phyloP scores from a whole-genome alignment of 2,113 vertebrate genomes.

The Motacilla alba region DNA sequence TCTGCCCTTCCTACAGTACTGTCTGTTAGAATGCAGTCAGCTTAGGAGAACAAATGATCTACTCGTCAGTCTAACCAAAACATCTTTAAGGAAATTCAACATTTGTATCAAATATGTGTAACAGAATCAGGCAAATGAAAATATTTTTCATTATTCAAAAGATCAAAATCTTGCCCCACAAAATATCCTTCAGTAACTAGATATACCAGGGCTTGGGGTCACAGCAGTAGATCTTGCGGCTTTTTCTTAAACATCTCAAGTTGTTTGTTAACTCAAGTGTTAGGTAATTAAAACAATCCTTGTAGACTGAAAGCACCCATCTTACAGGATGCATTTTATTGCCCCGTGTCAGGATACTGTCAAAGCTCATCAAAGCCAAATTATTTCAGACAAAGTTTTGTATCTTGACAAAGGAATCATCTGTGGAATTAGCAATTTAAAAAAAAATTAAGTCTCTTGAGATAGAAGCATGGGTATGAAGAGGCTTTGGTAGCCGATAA shows the following conservation, averaged over 20 bases:
- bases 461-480: background rate
- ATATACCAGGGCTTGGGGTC: background rate
- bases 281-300: background rate
- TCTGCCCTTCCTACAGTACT: background rate
- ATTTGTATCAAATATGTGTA: background rate
- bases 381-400: background rate
- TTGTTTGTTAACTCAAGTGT: background rate
- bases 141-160: background rate
- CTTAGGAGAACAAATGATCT: background rate
- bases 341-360: background rate
- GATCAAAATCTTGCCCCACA: background rate
- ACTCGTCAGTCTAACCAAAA: background rate
- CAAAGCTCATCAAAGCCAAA: background rate
- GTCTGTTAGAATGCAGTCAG: background rate
- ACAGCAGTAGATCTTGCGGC: background rate
- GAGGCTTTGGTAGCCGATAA: background rate
- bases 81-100: background rate
- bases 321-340: background rate
- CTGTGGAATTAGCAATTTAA: background rate
- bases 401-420: background rate
- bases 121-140: background rate
- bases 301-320: background rate
- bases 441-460: background rate
- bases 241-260: background rate
- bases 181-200: background rate